These are phyloP conservation scores for Patella pellucida DNA, from an alignment of 2,888 invertebrate genomes.

Conservation along the genomic window DNA sequence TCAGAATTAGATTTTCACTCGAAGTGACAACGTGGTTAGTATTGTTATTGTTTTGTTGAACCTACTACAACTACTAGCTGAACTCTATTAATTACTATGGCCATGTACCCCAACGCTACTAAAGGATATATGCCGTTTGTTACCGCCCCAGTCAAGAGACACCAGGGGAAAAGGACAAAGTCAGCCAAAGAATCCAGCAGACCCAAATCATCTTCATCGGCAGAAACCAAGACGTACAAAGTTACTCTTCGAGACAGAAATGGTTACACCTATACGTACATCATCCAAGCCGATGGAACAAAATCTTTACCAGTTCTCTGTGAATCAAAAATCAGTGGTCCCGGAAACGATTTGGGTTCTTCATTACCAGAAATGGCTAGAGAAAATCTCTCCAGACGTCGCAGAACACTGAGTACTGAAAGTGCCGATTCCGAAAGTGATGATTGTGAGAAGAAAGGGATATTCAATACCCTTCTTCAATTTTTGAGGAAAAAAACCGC, in stretches of 20 bases:
- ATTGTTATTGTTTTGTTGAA: background rate
- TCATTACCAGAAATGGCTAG: slow-evolving; percentile 33
- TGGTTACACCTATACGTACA: slow-evolving; percentile 61
- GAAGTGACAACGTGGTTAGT: background rate
- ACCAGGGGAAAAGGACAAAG: slow-evolving; percentile 48
- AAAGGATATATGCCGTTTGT: slow-evolving; percentile 66
- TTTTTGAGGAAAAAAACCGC: slow-evolving; percentile 52
- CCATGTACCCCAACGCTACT: slow-evolving; percentile 65
- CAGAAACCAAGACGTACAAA: slow-evolving; percentile 57
- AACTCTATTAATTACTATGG: slow-evolving; percentile 39
- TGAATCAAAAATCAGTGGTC: slow-evolving; percentile 42
- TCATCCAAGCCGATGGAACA: slow-evolving; percentile 60
- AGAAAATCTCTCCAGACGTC: slow-evolving; percentile 18
- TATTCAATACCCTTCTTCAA: slow-evolving; percentile 56
- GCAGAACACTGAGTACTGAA: slow-evolving; percentile 18
- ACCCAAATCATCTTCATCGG: slow-evolving; percentile 17
- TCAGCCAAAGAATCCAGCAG: slow-evolving; percentile 39
- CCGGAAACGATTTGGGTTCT: slow-evolving; percentile 22
- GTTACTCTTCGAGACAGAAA: slow-evolving; percentile 60
- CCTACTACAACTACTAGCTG: background rate
- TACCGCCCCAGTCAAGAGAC: slow-evolving; percentile 48
- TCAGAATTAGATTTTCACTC: background rate
- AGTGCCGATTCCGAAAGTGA: slow-evolving; percentile 30
- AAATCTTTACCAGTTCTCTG: slow-evolving; percentile 58
- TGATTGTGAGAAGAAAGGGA: slow-evolving; percentile 57